Conservation (phyloP, 2,888 invertebrate species). For the Suillia variegata region DNA sequence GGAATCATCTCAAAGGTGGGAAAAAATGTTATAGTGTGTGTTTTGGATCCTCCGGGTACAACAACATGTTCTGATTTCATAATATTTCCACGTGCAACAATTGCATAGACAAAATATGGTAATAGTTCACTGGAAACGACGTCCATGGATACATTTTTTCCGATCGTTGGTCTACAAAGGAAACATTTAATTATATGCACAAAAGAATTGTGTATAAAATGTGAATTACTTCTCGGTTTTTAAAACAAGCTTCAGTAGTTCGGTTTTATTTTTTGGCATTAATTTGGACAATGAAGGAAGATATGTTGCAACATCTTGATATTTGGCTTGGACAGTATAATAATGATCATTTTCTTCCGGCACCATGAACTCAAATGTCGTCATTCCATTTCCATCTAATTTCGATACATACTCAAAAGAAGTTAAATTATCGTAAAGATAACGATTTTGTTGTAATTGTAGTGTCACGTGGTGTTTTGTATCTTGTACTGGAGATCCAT, state of each 20-base stretch:
- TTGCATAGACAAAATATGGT: constrained; percentile 75
- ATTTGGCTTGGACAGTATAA: constrained; percentile 35
- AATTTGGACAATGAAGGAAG: constrained; percentile 40
- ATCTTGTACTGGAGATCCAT: constrained; percentile 70
- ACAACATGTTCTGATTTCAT: constrained; percentile 74
- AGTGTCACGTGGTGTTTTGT: constrained; percentile 65
- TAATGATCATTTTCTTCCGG: constrained; percentile 56
- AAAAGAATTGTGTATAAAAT: constrained; percentile 16
- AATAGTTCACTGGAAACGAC: constrained; percentile 77
- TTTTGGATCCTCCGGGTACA: constrained; percentile 62
- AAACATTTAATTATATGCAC: neutral
- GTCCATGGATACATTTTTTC: constrained; percentile 73
- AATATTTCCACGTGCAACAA: constrained; percentile 86
- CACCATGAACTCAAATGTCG: constrained; percentile 68
- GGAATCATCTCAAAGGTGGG: constrained; percentile 85
- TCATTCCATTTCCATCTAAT: constrained; percentile 69
- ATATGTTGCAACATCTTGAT: constrained; percentile 30
- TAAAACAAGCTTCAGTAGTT: constrained; percentile 33
- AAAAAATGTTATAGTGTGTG: constrained; percentile 70
- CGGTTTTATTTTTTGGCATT: constrained; percentile 21
- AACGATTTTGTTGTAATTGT: constrained; percentile 63
- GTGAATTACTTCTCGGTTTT: constrained; percentile 42
- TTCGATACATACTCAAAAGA: constrained; percentile 36
- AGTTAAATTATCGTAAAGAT: constrained; percentile 33
- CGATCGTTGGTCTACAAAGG: constrained; percentile 65